Conservation (phyloP, 2,797 vertebrate species). For the Borostomias antarcticus region DNA sequence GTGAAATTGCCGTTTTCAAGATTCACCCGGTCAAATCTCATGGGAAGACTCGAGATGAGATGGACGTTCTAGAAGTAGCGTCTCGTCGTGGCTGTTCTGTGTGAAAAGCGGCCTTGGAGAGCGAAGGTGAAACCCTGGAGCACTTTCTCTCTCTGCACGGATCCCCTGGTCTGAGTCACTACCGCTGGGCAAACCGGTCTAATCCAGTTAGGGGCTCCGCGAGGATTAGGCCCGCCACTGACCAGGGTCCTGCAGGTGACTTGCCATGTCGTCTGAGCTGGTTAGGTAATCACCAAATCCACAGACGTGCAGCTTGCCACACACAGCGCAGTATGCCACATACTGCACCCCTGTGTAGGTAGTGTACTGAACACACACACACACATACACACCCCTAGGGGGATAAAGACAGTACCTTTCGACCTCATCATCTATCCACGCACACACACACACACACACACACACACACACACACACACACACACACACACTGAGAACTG, state of each 20-base stretch:
- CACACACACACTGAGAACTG: neutral
- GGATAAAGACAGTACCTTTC: no score
- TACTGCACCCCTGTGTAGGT: no score
- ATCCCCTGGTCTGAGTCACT: constrained; percentile 19
- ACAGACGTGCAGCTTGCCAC: no score
- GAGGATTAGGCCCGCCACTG: constrained; percentile 53
- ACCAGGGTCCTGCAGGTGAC: constrained; percentile 27
- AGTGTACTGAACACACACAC: no score
- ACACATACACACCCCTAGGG: no score
- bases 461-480: neutral
- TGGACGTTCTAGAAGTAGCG: no score
- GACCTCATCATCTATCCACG: no score
- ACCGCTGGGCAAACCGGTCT: constrained; percentile 32
- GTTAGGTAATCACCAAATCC: constrained; percentile 17
- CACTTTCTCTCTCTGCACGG: constrained; percentile 47
- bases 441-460: constrained; percentile 5
- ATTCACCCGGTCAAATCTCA: no score
- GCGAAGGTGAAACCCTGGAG: neutral
- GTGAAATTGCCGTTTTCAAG: no score
- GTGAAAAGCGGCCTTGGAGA: neutral
- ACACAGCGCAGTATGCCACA: no score
- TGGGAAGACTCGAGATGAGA: no score
- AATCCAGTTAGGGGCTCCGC: constrained; percentile 65
- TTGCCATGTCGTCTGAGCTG: constrained; percentile 19
- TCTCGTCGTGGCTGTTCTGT: neutral